Percentiles rank a stretch among this genome's conserved stretches.
Conservation (phyloP, 2,113 vertebrate genomes). For the Lophotis ruficrista region DNA sequence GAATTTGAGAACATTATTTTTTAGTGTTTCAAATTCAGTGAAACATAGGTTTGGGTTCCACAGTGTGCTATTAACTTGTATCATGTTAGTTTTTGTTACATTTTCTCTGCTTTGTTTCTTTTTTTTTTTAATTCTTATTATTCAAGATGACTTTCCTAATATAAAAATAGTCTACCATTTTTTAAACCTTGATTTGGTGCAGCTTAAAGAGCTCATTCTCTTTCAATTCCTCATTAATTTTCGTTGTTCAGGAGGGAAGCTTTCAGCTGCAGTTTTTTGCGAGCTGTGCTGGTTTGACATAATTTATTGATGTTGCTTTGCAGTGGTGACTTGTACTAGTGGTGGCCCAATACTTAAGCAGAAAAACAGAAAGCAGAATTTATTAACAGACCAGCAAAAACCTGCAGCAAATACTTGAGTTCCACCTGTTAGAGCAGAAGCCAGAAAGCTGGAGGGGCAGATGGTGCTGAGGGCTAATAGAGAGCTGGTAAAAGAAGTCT, state of each 20-base stretch:
- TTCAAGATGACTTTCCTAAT: background rate
- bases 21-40: background rate
- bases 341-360: background rate
- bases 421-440: background rate
- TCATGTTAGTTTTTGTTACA: background rate
- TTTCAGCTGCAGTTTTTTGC: background rate
- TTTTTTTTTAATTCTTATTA: background rate
- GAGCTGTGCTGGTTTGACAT: background rate
- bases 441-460: background rate
- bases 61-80: background rate
- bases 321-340: background rate
- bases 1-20: background rate
- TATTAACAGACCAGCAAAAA: background rate
- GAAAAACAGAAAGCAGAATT: background rate
- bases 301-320: background rate
- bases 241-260: background rate
- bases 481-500: background rate
- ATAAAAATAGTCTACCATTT: background rate
- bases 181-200: background rate
- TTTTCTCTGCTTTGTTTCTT: background rate
- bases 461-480: background rate
- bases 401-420: background rate
- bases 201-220: background rate
- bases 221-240: background rate
- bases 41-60: background rate